Evolutionary conservation across 2,797 vertebrate species (phyloP).

Genomic region (Spinus olivaceus): DNA sequence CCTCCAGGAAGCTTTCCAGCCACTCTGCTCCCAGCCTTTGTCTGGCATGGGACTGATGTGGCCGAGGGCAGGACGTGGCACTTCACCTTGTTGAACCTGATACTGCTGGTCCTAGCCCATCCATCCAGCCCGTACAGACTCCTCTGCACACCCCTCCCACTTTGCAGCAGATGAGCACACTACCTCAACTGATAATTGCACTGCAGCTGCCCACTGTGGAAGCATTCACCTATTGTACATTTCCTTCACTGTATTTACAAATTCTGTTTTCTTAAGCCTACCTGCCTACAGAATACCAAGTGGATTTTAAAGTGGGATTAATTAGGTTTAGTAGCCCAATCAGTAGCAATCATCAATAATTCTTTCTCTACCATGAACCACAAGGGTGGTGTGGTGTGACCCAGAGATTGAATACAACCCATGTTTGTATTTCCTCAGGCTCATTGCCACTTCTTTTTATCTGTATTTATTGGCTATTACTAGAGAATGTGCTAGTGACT

Average conservation of each 20-base stretch:
- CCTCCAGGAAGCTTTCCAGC: neutral
- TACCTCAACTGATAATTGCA: neutral
- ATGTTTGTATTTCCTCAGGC: neutral
- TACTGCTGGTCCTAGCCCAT: fast-evolving
- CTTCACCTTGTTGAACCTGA: neutral
- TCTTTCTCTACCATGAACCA: neutral
- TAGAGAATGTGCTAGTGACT: neutral
- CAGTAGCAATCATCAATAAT: neutral
- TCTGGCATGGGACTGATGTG: fast-evolving
- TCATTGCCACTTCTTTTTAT: neutral
- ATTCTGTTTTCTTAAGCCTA: neutral
- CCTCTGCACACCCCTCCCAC: neutral
- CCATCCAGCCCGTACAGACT: fast-evolving
- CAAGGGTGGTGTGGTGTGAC: neutral
- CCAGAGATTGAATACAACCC: neutral
- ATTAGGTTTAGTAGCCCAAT: neutral
- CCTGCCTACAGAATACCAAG: neutral
- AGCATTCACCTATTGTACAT: neutral
- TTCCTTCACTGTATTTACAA: neutral
- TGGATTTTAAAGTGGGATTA: neutral
- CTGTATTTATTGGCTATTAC: neutral
- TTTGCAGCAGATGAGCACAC: neutral
- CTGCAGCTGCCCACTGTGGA: neutral
- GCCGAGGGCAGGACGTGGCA: neutral
- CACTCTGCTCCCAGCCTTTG: neutral